Evolutionary conservation across 2,797 vertebrate species (phyloP).

Genomic region (Masticophis lateralis): DNA sequence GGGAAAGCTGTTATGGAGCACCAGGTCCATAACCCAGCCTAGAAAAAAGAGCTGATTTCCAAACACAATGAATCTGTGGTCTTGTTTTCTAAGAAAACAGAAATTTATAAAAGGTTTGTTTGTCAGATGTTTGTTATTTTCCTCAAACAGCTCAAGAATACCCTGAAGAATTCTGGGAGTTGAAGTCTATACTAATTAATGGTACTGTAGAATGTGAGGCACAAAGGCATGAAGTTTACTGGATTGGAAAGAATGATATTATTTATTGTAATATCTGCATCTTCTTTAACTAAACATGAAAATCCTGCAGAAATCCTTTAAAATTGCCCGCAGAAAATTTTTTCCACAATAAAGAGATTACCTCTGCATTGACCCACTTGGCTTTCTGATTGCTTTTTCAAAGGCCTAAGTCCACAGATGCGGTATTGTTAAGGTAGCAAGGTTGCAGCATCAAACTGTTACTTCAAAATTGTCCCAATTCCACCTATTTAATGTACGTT

Average conservation of each 20-base stretch:
- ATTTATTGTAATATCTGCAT: neutral
- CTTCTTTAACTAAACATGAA: neutral
- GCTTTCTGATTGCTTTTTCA: neutral
- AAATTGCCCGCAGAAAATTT: neutral
- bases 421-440: neutral
- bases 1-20: neutral
- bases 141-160: neutral
- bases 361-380: neutral
- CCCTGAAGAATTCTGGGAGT: neutral
- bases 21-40: neutral
- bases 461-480: neutral
- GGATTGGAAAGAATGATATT: neutral
- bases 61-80: neutral
- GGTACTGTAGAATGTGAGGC: neutral
- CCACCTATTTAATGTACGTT: neutral
- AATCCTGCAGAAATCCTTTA: neutral
- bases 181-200: neutral
- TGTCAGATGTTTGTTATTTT: neutral
- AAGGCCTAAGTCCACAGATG: neutral
- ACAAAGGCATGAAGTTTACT: no score
- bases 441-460: neutral
- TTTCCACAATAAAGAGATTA: neutral
- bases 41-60: neutral
- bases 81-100: neutral
- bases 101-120: neutral